These are phyloP conservation scores for Apistogramma diplotaenia DNA, from an alignment of 2,113 vertebrate species.

Conservation along the genomic window DNA sequence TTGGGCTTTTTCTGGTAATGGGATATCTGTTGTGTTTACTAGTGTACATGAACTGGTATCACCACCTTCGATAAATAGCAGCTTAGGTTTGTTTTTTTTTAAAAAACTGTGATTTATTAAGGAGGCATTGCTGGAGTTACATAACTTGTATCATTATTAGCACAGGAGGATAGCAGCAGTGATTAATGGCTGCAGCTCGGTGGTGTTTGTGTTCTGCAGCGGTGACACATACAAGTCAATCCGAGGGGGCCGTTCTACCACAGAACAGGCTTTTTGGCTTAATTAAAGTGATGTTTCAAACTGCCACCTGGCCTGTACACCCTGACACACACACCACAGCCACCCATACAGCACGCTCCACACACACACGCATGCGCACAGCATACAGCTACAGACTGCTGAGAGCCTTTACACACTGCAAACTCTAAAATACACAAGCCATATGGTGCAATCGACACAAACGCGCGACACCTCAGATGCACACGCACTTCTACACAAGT, in stretches of 20 bases:
- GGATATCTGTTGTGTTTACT: not conserved
- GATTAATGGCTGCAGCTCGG: conserved; percentile 23
- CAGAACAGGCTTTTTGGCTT: conserved; percentile 37
- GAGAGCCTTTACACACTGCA: not conserved
- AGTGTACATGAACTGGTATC: not conserved
- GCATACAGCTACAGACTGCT: not conserved
- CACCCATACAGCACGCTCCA: not conserved
- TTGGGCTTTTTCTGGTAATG: not conserved
- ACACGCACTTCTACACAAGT: not conserved
- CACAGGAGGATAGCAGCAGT: not conserved
- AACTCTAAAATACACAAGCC: not conserved
- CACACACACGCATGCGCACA: not conserved
- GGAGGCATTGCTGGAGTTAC: not conserved
- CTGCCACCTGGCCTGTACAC: conserved; percentile 43
- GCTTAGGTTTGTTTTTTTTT: not conserved
- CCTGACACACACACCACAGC: not conserved
- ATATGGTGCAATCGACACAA: conserved; percentile 3
- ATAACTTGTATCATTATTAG: conserved; percentile 7
- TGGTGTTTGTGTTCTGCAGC: not conserved
- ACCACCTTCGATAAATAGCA: not conserved
- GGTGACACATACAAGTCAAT: conserved; percentile 50
- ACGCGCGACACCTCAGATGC: not conserved
- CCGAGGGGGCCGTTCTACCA: conserved; percentile 18
- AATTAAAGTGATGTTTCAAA: conserved; percentile 66
- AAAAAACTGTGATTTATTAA: not conserved